Evolutionary conservation across 2,113 vertebrate genomes (phyloP).

Genomic region (Oryzias javanicus): DNA sequence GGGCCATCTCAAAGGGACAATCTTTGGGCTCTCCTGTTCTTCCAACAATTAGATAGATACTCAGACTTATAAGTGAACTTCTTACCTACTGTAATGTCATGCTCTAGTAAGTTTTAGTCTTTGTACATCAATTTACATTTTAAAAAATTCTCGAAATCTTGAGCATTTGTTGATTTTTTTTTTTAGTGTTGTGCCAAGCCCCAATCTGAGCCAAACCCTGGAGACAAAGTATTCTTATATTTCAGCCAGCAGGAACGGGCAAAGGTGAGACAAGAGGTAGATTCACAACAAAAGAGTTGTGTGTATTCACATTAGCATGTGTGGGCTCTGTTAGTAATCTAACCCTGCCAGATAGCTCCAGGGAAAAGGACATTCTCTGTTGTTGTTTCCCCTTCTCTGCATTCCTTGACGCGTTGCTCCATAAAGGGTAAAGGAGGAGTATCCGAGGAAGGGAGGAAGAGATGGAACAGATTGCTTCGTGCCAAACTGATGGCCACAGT

Average conservation of each 20-base stretch:
- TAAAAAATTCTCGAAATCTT: conserved; percentile 36
- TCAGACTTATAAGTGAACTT: not conserved
- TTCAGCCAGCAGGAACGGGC: conserved; percentile 62
- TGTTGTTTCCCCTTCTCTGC: conserved; percentile 62
- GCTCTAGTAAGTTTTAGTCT: not conserved
- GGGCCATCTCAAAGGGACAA: conserved; percentile 35
- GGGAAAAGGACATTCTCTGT: conserved; percentile 68
- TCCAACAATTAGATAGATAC: not conserved
- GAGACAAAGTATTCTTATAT: conserved; percentile 54
- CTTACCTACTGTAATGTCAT: not conserved
- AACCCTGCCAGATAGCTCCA: conserved; percentile 64
- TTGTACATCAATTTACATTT: conserved; percentile 6
- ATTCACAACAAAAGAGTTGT: conserved; percentile 60
- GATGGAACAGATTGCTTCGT: conserved; percentile 55
- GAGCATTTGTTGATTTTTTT: conserved; percentile 39
- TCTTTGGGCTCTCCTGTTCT: not conserved
- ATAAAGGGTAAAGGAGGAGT: conserved; percentile 31
- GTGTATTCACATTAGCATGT: conserved; percentile 23
- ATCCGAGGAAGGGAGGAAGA: conserved; percentile 24
- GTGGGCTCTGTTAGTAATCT: conserved; percentile 54
- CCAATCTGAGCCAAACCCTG: conserved; percentile 50
- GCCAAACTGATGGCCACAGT: conserved; percentile 49
- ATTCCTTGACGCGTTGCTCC: conserved; percentile 69
- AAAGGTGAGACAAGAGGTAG: conserved; percentile 66
- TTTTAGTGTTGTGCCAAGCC: conserved; percentile 45